Percentiles rank a stretch among this genome's conserved stretches.
Evolutionary conservation across 2,888 invertebrate genomes (phyloP).

Genomic region (Alviniconcha strummeri): DNA sequence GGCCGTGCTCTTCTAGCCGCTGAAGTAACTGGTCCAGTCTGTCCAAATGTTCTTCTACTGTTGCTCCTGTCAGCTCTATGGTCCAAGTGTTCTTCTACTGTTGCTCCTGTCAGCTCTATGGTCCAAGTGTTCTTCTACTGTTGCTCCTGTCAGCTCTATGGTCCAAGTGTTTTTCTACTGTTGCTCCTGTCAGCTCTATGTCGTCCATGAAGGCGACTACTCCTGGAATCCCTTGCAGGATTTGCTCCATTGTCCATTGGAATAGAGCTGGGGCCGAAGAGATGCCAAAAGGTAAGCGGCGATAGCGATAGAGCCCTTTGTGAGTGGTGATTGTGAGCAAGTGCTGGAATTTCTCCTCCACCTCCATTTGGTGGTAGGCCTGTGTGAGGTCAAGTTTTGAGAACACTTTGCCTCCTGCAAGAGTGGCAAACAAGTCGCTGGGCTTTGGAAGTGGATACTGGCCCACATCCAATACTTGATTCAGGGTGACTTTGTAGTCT

Average conservation of each 20-base stretch:
- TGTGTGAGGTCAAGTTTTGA: slow-evolving; percentile 39
- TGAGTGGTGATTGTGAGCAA: slow-evolving; percentile 27
- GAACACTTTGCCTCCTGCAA: slow-evolving; percentile 43
- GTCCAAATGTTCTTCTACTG: too few relatives aligned
- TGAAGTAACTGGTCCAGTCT: too few relatives aligned
- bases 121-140: neutral
- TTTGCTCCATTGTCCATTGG: slow-evolving; percentile 23
- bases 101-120: slow-evolving; percentile 22
- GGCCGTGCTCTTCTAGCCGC: neutral
- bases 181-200: slow-evolving; percentile 15
- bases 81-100: too few relatives aligned
- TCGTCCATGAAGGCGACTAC: slow-evolving; percentile 19
- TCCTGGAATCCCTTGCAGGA: slow-evolving; percentile 12
- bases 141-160: too few relatives aligned
- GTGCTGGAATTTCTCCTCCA: slow-evolving; percentile 36
- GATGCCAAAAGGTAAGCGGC: slow-evolving; percentile 35
- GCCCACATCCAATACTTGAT: slow-evolving; percentile 54
- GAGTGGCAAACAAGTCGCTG: slow-evolving; percentile 52
- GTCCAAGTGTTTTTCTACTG: too few relatives aligned
- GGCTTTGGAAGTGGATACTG: slow-evolving; percentile 53
- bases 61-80: slow-evolving; percentile 16
- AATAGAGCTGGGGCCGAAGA: slow-evolving; percentile 20
- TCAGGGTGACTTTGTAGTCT: slow-evolving; percentile 53
- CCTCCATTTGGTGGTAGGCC: slow-evolving; percentile 37
- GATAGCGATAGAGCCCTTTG: slow-evolving; percentile 37